phyloP scores from a whole-genome alignment of 92 coral and sea anemone genomes.

The Epizoanthus rinbou region DNA sequence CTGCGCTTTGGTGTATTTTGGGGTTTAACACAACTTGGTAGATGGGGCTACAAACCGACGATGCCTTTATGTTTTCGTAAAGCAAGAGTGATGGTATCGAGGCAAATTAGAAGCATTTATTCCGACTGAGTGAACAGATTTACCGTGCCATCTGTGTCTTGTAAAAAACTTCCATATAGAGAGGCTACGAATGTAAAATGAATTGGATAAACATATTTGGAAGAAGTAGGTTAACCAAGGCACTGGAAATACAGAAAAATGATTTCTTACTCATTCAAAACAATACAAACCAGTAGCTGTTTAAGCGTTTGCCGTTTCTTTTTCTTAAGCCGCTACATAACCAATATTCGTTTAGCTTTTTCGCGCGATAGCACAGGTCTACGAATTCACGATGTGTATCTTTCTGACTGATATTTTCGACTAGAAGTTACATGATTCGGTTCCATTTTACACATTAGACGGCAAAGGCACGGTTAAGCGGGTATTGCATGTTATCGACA shows the following conservation, averaged over 20 bases:
- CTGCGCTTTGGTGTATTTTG: too few species aligned
- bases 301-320: conserved; percentile 10
- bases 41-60: conserved; percentile 14
- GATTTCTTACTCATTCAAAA: background rate
- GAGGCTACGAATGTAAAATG: background rate
- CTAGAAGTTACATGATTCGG: background rate
- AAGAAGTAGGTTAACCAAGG: background rate
- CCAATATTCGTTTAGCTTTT: background rate
- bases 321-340: background rate
- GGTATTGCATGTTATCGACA: background rate
- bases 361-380: too few species aligned
- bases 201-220: background rate
- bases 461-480: background rate
- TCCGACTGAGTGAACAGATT: too few species aligned
- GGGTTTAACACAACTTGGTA: background rate
- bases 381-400: too few species aligned
- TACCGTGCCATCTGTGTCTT: too few species aligned
- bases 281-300: background rate
- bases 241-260: background rate
- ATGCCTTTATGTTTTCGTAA: too few species aligned
- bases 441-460: background rate
- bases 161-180: too few species aligned
- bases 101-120: too few species aligned
- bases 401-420: too few species aligned
- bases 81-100: too few species aligned